A percentile compares a stretch with the other conserved stretches of the same genome.
phyloP scores from a whole-genome alignment of 2,113 vertebrate genomes.

The Hystrix cristata region DNA sequence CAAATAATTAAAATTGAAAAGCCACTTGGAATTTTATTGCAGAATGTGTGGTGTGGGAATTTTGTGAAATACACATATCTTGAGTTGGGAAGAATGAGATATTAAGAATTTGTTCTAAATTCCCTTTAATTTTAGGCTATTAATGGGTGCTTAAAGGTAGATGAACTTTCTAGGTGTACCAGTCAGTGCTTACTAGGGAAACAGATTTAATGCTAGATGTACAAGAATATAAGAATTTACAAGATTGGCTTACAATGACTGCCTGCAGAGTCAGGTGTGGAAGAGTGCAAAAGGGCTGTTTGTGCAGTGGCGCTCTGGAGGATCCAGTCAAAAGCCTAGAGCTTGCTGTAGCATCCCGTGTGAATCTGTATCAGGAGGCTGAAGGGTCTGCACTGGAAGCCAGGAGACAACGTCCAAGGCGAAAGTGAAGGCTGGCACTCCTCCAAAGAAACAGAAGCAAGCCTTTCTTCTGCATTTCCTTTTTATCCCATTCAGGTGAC shows the following conservation, averaged over 20 bases:
- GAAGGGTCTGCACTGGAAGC: not conserved
- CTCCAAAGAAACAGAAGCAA: not conserved
- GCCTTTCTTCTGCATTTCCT: not conserved
- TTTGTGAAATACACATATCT: not conserved
- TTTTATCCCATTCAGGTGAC: not conserved
- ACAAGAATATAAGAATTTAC: not conserved
- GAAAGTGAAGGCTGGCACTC: not conserved
- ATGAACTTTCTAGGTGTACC: not conserved
- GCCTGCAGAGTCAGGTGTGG: not conserved
- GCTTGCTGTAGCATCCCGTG: not conserved
- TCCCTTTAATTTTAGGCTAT: slow-evolving; percentile 7
- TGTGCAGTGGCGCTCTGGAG: not conserved
- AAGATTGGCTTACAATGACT: not conserved
- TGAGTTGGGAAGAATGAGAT: not conserved
- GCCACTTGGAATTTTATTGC: not conserved
- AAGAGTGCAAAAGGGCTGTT: not conserved
- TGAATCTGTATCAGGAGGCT: not conserved
- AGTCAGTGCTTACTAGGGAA: not conserved
- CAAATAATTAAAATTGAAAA: slow-evolving; percentile 19
- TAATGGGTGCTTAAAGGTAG: not conserved
- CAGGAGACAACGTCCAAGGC: not conserved
- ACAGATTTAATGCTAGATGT: not conserved
- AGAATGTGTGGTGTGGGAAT: not conserved
- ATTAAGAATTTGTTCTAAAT: not conserved
- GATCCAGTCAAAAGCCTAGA: not conserved